Evolutionary conservation across 2,113 vertebrate genomes (phyloP).

Genomic region (Rhodinocichla rosea): DNA sequence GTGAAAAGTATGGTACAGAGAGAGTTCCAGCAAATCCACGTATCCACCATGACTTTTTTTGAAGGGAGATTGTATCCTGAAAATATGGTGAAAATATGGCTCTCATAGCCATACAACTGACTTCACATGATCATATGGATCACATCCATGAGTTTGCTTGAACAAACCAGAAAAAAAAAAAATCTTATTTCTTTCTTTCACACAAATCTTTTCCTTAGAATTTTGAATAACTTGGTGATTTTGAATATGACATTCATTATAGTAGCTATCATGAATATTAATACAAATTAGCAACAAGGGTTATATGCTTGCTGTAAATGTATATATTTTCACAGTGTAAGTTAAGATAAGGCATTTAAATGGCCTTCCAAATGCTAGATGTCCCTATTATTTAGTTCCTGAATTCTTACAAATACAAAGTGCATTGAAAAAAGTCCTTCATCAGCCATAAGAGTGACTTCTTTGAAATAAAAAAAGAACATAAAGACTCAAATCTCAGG

Average conservation of each 20-base stretch:
- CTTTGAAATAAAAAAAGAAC: not conserved
- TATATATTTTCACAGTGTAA: not conserved
- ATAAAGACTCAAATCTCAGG: not conserved
- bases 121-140: not conserved
- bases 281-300: not conserved
- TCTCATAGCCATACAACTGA: not conserved
- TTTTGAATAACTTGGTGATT: not conserved
- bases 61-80: not conserved
- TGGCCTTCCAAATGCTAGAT: not conserved
- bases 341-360: not conserved
- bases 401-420: not conserved
- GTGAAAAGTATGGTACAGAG: fast-evolving
- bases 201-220: not conserved
- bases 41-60: not conserved
- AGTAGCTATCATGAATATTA: not conserved
- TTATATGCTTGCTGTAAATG: not conserved
- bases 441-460: not conserved
- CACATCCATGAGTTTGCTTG: not conserved
- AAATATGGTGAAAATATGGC: not conserved
- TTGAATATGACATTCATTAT: not conserved
- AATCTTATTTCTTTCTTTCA: not conserved
- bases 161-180: not conserved
- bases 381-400: not conserved
- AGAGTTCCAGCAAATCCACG: not conserved
- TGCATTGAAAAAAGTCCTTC: not conserved